phyloP scores from a whole-genome alignment of 2,888 invertebrate species.

The Podotricha telesiphe region DNA sequence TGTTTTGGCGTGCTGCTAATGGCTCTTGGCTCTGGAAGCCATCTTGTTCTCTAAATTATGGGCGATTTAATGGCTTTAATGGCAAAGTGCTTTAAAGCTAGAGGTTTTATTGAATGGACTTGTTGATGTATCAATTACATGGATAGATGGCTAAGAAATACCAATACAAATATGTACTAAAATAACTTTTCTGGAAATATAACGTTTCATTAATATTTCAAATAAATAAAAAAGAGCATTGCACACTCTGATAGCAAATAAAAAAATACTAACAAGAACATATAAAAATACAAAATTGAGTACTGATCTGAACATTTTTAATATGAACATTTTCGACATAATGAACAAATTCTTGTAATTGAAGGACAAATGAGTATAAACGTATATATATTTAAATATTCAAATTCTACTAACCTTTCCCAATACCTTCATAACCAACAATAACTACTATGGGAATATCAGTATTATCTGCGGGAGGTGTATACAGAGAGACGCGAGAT shows the following conservation, averaged over 20 bases:
- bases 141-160: not conserved
- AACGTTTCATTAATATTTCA: no score
- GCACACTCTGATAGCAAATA: no score
- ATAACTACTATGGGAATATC: slow-evolving; percentile 70
- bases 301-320: no score
- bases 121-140: slow-evolving; percentile 1
- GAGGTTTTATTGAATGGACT: slow-evolving; percentile 23
- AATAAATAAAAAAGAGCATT: no score
- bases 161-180: not conserved
- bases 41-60: slow-evolving; percentile 30
- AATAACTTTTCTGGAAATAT: not conserved
- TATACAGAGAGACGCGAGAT: slow-evolving; percentile 59
- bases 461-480: slow-evolving; percentile 69
- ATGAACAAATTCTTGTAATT: no score
- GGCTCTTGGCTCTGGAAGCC: slow-evolving; percentile 37
- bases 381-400: no score
- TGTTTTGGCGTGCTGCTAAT: slow-evolving; percentile 34
- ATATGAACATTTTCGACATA: no score
- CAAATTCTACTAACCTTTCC: slow-evolving; percentile 72
- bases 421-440: slow-evolving; percentile 71
- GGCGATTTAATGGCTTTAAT: slow-evolving; percentile 19
- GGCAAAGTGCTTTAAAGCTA: slow-evolving; percentile 14
- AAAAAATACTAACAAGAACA: no score
- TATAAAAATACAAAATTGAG: no score
- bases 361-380: no score